Base-by-base conservation (phyloP, 2,113 vertebrate species). In the Antigone vipio region DNA sequence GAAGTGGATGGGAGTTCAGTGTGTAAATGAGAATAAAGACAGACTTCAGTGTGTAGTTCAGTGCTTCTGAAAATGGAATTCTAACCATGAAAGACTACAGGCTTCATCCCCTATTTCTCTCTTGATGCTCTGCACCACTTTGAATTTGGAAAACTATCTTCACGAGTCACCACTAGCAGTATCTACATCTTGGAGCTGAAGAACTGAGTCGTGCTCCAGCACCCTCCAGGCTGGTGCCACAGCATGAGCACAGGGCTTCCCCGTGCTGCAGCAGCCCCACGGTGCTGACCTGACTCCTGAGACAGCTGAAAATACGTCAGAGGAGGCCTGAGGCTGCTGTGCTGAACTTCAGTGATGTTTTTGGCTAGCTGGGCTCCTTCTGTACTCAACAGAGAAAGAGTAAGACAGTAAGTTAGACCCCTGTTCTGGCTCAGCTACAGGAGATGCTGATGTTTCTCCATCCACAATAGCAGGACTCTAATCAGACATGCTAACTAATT, bases 1-100 rank as follows among this genome's bases (percentile, higher is more conserved):
- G 75, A 74, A 82, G 89, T 1, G 0, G 23, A 29, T 42, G 26
- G 32, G 52, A 90, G 11, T 44, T 81, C 5, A 8, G 59, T 0
- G 0, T 50, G 47, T 42, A 73, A 74, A 87, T 17, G 23, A 62
- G 24, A 89, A 72, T 56, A 88, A 80, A 47, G 58, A 68, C 10
- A 9, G 24, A 64, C 64, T 84, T 75, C 55, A 63, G 16, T 17
- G 42, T 4, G 2, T 21, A 17, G 34, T 59, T 86, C 3, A 2
- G 44, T 59, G 45, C 30, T 84, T 60, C 34, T 53, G 58, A 74
- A 93, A 88, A 18, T 0, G 0, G 35, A 84, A 71, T 59, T 76
- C 58, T 59, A 83, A 34, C 10, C 35, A n/a, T 53, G 24, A 32
- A 79, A 66, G 30, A 17, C 74, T 63, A 69, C 16, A 84, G 44